A percentile compares a stretch with the other conserved stretches of the same genome.
Conservation (phyloP, 2,797 vertebrate genomes). For the Cercopithecus diana region DNA sequence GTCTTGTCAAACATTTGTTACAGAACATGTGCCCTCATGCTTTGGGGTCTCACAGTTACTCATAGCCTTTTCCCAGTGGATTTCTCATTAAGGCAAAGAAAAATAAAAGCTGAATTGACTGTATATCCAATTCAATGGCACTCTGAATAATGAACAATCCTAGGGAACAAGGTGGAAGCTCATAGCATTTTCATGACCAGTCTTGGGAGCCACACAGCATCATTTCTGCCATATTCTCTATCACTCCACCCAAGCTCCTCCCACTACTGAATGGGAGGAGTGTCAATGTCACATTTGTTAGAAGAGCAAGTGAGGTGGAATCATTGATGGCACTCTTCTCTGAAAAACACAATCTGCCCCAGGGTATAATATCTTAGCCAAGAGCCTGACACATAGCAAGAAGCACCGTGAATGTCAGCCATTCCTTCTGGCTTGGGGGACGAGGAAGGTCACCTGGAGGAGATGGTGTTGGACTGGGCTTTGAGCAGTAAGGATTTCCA, state of each 20-base stretch:
- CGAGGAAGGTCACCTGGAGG: not conserved
- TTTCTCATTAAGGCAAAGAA: not conserved
- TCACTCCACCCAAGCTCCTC: not conserved
- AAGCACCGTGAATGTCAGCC: too few species aligned
- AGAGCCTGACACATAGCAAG: not conserved
- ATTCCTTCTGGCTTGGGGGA: not conserved
- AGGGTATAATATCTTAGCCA: not conserved
- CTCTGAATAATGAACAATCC: not conserved
- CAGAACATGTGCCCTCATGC: rapidly evolving
- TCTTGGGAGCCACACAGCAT: not conserved
- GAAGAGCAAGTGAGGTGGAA: not conserved
- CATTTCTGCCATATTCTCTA: not conserved
- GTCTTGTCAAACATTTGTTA: rapidly evolving
- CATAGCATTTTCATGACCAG: not conserved
- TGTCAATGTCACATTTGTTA: not conserved
- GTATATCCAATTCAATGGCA: rapidly evolving
- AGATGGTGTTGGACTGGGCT: not conserved
- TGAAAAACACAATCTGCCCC: not conserved
- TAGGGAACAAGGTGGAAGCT: not conserved
- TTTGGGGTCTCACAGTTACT: rapidly evolving
- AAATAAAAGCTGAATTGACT: rapidly evolving
- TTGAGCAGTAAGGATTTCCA: not conserved
- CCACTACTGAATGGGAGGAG: not conserved
- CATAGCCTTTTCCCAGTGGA: rapidly evolving
- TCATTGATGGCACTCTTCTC: not conserved